A percentile compares a stretch with the other conserved stretches of the same genome.
phyloP scores from a whole-genome alignment of 2,113 vertebrate species.

The Mobula hypostoma region DNA sequence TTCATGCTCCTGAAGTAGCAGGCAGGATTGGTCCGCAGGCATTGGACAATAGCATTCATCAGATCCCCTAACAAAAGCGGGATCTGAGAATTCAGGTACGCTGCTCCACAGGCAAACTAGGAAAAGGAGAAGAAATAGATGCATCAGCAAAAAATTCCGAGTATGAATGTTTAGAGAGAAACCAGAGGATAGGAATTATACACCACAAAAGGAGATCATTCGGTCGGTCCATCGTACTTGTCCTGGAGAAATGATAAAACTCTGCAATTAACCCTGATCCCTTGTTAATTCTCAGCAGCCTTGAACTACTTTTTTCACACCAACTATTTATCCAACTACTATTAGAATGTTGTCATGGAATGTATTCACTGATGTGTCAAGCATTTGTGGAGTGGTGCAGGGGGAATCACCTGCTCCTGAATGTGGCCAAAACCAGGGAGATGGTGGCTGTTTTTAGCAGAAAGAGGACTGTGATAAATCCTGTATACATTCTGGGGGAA shows the following conservation, averaged over 20 bases:
- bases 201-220: background rate
- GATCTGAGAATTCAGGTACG: constrained; percentile 79
- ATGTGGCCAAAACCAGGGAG: too few species aligned
- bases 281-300: too few species aligned
- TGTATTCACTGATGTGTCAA: too few species aligned
- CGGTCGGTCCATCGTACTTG: background rate
- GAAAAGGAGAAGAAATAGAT: background rate
- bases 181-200: background rate
- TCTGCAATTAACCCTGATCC: too few species aligned
- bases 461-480: too few species aligned
- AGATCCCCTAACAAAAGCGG: constrained; percentile 80
- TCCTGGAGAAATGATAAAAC: background rate
- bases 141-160: background rate
- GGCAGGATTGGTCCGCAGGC: constrained; percentile 56
- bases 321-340: too few species aligned
- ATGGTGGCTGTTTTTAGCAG: too few species aligned
- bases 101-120: constrained; percentile 78
- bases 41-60: constrained; percentile 77
- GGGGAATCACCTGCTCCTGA: too few species aligned
- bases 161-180: background rate
- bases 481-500: too few species aligned
- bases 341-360: too few species aligned
- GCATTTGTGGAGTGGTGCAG: too few species aligned
- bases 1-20: constrained; percentile 64
- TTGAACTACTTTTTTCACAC: too few species aligned